A percentile compares a stretch with the other conserved stretches of the same genome.
Evolutionary conservation across 2,113 vertebrate genomes (phyloP).

Genomic region (Labeo rohita): DNA sequence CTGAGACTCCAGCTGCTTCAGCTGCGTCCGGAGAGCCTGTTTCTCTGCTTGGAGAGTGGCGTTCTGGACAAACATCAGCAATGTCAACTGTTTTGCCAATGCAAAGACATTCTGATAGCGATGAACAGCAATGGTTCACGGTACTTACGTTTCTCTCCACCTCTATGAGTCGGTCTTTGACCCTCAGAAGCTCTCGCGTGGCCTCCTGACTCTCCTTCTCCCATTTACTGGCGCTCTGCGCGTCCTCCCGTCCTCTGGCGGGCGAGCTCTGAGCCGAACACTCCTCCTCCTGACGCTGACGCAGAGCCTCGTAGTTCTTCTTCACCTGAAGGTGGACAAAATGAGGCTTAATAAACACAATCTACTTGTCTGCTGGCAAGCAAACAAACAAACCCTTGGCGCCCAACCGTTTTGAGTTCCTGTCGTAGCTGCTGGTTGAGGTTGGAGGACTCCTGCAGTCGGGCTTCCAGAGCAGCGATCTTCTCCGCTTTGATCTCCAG

Average conservation of each 20-base stretch:
- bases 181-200: conserved; percentile 92
- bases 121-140: neutral
- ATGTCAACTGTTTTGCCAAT: neutral
- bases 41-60: conserved; percentile 98
- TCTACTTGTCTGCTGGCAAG: neutral
- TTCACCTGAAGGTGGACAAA: conserved; percentile 83
- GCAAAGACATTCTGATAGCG: neutral
- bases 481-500: conserved; percentile 99
- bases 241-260: conserved; percentile 80
- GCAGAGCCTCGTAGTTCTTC: conserved; percentile 98
- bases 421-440: conserved; percentile 97
- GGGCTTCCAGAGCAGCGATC: conserved; percentile 95
- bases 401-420: conserved; percentile 93
- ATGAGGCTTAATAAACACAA: neutral
- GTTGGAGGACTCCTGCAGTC: conserved; percentile 96
- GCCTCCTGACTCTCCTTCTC: conserved; percentile 94
- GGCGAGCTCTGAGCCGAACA: conserved; percentile 88
- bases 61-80: conserved; percentile 77
- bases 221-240: conserved; percentile 83
- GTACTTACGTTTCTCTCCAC: conserved; percentile 94
- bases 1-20: conserved; percentile 94
- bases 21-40: conserved; percentile 90
- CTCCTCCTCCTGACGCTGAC: conserved; percentile 97
- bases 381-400: neutral
- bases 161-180: conserved; percentile 97